These are phyloP conservation scores for Sitta carolinensis DNA, from an alignment of 2,797 vertebrate genomes.

Conservation along the genomic window DNA sequence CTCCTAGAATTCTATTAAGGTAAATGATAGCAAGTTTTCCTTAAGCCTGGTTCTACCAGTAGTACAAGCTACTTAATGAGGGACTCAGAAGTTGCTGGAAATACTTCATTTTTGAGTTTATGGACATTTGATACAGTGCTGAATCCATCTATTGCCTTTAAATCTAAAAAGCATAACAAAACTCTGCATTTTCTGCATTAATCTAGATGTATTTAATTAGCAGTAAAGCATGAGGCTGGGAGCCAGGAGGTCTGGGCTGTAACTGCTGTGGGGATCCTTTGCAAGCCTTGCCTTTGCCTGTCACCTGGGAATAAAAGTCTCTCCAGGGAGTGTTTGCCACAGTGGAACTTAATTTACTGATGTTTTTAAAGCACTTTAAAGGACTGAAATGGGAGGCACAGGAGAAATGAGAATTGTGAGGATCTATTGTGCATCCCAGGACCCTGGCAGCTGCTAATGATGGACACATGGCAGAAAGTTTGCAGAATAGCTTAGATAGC, in stretches of 20 bases:
- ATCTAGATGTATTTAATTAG: slow-evolving; percentile 52
- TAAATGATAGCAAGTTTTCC: neutral
- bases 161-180: slow-evolving; percentile 44
- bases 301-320: slow-evolving; percentile 49
- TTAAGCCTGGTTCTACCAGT: neutral
- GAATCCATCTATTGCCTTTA: slow-evolving; percentile 52
- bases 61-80: neutral
- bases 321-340: slow-evolving; percentile 18
- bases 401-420: slow-evolving; percentile 14
- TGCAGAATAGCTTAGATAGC: neutral
- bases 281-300: slow-evolving; percentile 19
- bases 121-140: slow-evolving; percentile 47
- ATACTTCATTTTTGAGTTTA: slow-evolving; percentile 45
- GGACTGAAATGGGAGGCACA: neutral
- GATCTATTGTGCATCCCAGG: neutral
- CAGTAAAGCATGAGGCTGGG: slow-evolving; percentile 32
- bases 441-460: neutral
- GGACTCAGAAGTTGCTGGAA: slow-evolving; percentile 22
- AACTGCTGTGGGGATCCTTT: slow-evolving; percentile 33
- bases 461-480: neutral
- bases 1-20: neutral
- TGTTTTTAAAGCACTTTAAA: slow-evolving; percentile 47
- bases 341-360: slow-evolving; percentile 27
- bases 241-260: slow-evolving; percentile 56
- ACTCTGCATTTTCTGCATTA: slow-evolving; percentile 26